Evolutionary conservation across 2,888 invertebrate genomes (phyloP).

Genomic region (Venustoraphidia nigricollis): DNA sequence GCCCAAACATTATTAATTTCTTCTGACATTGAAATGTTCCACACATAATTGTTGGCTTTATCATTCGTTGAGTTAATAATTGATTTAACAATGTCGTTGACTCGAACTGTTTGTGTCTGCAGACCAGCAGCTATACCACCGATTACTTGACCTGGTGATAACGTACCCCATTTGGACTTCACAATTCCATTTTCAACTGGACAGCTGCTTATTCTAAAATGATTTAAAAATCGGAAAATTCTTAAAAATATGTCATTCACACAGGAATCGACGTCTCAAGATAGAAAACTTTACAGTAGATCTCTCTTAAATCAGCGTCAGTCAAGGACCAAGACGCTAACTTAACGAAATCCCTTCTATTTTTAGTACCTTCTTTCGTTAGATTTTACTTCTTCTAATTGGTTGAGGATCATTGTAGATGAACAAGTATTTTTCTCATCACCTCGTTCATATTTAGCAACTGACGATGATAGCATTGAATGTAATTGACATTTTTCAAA

Average conservation of each 20-base stretch:
- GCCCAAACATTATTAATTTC: constrained; percentile 42
- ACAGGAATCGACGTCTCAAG: too few relatives aligned
- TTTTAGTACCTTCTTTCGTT: too few relatives aligned
- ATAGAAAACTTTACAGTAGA: too few relatives aligned
- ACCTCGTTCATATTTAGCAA: constrained; percentile 40
- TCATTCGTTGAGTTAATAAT: constrained; percentile 12
- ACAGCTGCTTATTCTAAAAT: constrained; percentile 24
- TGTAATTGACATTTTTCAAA: constrained; percentile 37
- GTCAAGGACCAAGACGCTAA: too few relatives aligned
- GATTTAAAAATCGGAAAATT: too few relatives aligned
- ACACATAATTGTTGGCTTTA: constrained; percentile 4
- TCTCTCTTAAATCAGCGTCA: too few relatives aligned
- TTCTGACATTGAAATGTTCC: constrained; percentile 6
- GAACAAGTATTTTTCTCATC: constrained; percentile 40
- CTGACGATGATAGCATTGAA: constrained; percentile 39
- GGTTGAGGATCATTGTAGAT: too few relatives aligned
- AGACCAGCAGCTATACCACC: constrained; percentile 42
- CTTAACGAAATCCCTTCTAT: too few relatives aligned
- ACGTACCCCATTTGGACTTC: constrained; percentile 42
- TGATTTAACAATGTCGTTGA: constrained; percentile 30
- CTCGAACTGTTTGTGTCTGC: constrained; percentile 37
- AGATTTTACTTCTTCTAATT: too few relatives aligned
- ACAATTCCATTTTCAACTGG: constrained; percentile 51
- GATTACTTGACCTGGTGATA: constrained; percentile 41
- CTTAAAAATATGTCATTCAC: neutral